Conservation (phyloP, 1,140 invertebrate genomes). For the Aphidius ervi region DNA sequence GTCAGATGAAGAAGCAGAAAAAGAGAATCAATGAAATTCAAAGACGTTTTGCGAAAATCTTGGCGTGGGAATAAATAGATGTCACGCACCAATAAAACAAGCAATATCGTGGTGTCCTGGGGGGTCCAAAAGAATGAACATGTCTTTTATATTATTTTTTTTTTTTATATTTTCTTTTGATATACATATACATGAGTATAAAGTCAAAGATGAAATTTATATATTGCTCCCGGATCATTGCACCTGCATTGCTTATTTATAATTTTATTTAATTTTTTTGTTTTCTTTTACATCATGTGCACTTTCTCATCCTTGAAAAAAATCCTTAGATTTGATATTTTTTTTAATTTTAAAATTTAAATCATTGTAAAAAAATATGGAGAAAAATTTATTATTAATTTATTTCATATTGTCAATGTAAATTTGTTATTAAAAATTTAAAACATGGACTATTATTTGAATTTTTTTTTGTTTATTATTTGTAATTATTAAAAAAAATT, state of each 20-base stretch:
- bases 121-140: conserved; percentile 31
- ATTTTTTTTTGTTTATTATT: not conserved
- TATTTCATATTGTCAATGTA: too few relatives aligned
- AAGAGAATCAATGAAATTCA: too few relatives aligned
- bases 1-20: not conserved
- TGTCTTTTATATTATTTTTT: conserved; percentile 9
- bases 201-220: conserved; percentile 17
- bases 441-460: too few relatives aligned
- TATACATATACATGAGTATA: conserved; percentile 13
- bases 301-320: too few relatives aligned
- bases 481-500: not conserved
- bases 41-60: conserved; percentile 12
- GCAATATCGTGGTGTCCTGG: conserved; percentile 44
- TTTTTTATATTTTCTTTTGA: not conserved
- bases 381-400: too few relatives aligned
- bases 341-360: too few relatives aligned
- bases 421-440: too few relatives aligned
- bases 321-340: too few relatives aligned
- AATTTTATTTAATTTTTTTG: conserved; percentile 17
- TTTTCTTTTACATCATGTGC: too few relatives aligned
- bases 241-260: conserved; percentile 46
- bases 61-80: conserved; percentile 31
- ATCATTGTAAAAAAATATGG: too few relatives aligned
- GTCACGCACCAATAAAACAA: conserved; percentile 47
- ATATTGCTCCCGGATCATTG: conserved; percentile 47